Base-by-base conservation (phyloP, 2,888 invertebrate genomes). In the Rhodophaea formosa region DNA sequence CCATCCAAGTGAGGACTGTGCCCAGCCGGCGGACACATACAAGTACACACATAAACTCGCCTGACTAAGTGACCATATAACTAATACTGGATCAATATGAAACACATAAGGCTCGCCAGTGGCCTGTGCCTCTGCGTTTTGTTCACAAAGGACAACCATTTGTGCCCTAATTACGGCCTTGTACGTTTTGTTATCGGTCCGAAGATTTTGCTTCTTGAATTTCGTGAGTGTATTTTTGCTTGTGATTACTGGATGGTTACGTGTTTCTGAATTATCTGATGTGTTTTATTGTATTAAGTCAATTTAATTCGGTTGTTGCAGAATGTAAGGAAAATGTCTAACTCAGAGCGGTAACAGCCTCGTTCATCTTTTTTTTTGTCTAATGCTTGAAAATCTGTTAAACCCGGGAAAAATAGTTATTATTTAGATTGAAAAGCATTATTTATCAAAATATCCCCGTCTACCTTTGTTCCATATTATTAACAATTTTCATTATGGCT, bases 141-240 rank as follows among this genome's bases (percentile, higher is more conserved):
- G 56, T 42, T 56, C 43, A 56, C 56, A 47, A 47, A 47, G 56
- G 14, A 56, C 56, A 49, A 43, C 42, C 47, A 49, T 56, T 56
- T 42, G 17, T 49, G 42, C 49, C 16, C 56, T 56, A 56, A 56
- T 56, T 56, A 56, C 56, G 47, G 8, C 14, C 56, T 42, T 49
- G 56, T 56, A 23, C 47, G 56, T 49, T 56, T 49, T 43, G 42
- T 56, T 56, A 56, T 49, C 42, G 23, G 29, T 23, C 30, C 56
- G 30, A 51, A 51, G 54, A 30, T 32, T 16, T 55, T 32, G 54
- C 16, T 35, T 16, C 42, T 56, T 29, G 52, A 52, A 46, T 39
- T 56, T 54, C 45, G 45, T 45, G 54, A 55, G 54, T 59, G 51
- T 52, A 56, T 53, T 56, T 56, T 59, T 35, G 58, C 51, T 39